Evolutionary conservation across 2,113 vertebrate genomes (phyloP).

Genomic region (Petaurus breviceps): DNA sequence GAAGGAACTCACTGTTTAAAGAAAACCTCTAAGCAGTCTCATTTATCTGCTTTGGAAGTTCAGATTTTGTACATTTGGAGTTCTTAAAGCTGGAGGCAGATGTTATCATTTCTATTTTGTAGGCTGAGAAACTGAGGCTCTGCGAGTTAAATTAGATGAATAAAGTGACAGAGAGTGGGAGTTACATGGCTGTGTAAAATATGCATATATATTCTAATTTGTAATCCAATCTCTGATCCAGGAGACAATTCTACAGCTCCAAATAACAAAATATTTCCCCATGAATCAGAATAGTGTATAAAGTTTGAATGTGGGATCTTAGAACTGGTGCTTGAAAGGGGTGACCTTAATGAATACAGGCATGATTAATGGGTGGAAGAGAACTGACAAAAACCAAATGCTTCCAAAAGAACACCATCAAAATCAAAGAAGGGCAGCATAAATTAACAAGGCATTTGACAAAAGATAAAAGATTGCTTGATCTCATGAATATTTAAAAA

Average conservation of each 20-base stretch:
- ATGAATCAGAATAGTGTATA: background rate
- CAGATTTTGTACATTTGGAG: background rate
- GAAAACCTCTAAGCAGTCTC: background rate
- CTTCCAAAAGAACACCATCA: background rate
- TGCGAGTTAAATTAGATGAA: background rate
- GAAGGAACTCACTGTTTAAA: background rate
- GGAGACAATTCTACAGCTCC: background rate
- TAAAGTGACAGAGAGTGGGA: background rate
- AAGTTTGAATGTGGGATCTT: background rate
- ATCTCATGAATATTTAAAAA: background rate
- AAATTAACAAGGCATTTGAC: background rate
- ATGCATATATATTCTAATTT: background rate
- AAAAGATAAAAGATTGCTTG: background rate
- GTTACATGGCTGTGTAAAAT: background rate
- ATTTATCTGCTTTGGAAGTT: background rate
- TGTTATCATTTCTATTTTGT: background rate
- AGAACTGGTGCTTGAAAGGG: background rate
- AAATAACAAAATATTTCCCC: background rate
- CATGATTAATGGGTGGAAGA: background rate
- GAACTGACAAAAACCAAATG: background rate
- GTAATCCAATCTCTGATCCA: background rate
- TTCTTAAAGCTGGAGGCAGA: background rate
- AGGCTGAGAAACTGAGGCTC: background rate
- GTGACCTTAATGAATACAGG: background rate
- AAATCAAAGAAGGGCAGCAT: background rate